Base-by-base conservation (phyloP, 1,140 invertebrate species). In the Eciton burchellii region DNA sequence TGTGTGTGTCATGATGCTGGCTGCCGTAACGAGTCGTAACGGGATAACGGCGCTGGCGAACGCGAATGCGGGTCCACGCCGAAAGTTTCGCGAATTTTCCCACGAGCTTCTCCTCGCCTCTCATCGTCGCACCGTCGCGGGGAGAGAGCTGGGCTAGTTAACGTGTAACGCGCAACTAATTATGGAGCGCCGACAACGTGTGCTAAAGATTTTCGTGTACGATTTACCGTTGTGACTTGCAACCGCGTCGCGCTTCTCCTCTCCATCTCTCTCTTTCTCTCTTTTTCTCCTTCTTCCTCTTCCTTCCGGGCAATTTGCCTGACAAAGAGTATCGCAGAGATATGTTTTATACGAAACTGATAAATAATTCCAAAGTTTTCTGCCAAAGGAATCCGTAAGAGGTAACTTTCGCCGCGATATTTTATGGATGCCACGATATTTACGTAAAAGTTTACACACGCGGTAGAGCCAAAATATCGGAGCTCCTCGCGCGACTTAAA, bases 11-110 rank as follows among this genome's bases (percentile, higher is more conserved):
- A 66, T 84, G 84, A 82, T 77, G 85, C 54, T 77, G 83, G 82
- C 83, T 85, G 49, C 74, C 72, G 65, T 89, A 87, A 88, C 76
- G 82, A 88, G 85, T 88, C 84, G 57, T 88, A 88, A 87, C 74
- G 71, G 68, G 71, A 76, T 81, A 87, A 87, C 63, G 62, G 35
- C 35, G 6, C 65, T 82, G 66, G 82, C 74, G 77, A 84, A 83
- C 81, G 57, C 57, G 54, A 76, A 88, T 88, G 86, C 85, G 85
- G 85, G 85, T 71, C 81, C 70, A 52, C 70, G 57, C 68, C 54
- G 9, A 82, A 83, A 85, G 47, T 87, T 87, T 84, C 79, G 41
- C 49, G 26, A 66, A 71, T 76, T 79, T 84, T 87, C 85, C 82
- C 74, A 59, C 68, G 74, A 45, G 57, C 68, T 49, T 21, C 24